Percentiles rank a stretch among this genome's conserved stretches.
These are phyloP conservation scores for Hydropsyche tenuis DNA, from an alignment of 1,140 invertebrate species.

Conservation along the genomic window DNA sequence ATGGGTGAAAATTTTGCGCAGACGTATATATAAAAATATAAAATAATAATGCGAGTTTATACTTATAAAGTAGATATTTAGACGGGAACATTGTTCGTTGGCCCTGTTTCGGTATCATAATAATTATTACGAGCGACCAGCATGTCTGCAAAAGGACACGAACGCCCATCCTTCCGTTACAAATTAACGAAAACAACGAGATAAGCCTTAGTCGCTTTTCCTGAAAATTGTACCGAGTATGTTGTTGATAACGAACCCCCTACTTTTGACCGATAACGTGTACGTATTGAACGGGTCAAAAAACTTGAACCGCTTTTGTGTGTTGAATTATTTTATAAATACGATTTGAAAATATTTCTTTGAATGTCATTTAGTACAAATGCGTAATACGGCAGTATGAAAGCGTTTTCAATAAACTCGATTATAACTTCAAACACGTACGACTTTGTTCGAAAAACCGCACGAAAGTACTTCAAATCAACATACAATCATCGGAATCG, in stretches of 20 bases:
- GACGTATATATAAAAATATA: too few relatives aligned
- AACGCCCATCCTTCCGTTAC: constrained; percentile 34
- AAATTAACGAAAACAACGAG: constrained; percentile 33
- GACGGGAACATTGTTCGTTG: too few relatives aligned
- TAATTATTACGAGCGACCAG: constrained; percentile 25
- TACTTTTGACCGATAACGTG: constrained; percentile 28
- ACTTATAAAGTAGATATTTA: too few relatives aligned
- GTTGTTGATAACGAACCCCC: not conserved
- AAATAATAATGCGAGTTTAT: too few relatives aligned
- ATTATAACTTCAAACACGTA: not conserved
- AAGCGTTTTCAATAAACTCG: too few relatives aligned
- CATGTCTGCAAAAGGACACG: constrained; percentile 34
- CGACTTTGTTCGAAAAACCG: not conserved
- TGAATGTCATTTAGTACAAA: too few relatives aligned
- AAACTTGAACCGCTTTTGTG: not conserved
- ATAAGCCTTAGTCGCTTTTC: constrained; percentile 21
- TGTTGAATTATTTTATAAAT: not conserved
- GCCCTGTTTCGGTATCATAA: too few relatives aligned
- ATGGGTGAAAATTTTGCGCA: too few relatives aligned
- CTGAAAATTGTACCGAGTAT: not conserved
- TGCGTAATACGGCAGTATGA: too few relatives aligned
- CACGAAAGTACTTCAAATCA: not conserved
- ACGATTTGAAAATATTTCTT: too few relatives aligned
- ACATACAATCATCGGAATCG: not conserved
- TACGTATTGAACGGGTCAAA: not conserved